These are phyloP conservation scores for Enteromius thamalakanensis DNA, from an alignment of 2,797 vertebrate genomes.

Conservation along the genomic window DNA sequence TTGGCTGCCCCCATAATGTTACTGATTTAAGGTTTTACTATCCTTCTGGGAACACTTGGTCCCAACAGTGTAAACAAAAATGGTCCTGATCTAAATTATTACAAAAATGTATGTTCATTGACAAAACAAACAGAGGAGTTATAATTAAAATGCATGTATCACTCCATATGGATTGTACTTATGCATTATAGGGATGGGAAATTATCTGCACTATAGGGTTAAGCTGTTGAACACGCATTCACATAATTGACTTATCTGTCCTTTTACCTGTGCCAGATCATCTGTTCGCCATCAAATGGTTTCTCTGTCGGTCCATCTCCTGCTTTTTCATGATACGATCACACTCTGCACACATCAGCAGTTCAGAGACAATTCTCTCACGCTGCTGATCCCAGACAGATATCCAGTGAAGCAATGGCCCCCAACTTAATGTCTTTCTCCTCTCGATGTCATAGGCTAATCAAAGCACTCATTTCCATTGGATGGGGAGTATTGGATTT, in stretches of 20 bases:
- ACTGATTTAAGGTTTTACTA: slow-evolving; percentile 20
- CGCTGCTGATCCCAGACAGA: slow-evolving; percentile 20
- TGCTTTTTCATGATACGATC: slow-evolving; percentile 25
- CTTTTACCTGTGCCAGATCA: slow-evolving; percentile 7
- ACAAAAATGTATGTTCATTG: not conserved
- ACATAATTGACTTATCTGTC: slow-evolving; percentile 10
- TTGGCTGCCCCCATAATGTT: slow-evolving; percentile 5
- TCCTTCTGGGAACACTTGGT: slow-evolving; percentile 15
- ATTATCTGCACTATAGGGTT: not conserved
- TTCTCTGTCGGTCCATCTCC: slow-evolving; percentile 12
- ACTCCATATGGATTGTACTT: not conserved
- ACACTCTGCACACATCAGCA: not conserved
- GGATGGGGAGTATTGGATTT: slow-evolving; percentile 35
- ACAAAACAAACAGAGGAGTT: not conserved
- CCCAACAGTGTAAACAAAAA: not conserved
- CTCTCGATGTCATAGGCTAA: slow-evolving; percentile 53
- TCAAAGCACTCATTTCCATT: slow-evolving; percentile 46
- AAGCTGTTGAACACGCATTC: not conserved
- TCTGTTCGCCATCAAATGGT: not conserved
- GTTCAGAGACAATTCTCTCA: slow-evolving; percentile 5
- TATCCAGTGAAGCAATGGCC: slow-evolving; percentile 5
- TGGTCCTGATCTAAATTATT: not conserved
- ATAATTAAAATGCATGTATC: not conserved
- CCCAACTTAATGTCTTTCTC: slow-evolving; percentile 28
- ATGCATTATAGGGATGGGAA: not conserved